phyloP scores from a whole-genome alignment of 2,797 vertebrate species.

The Columba guinea region DNA sequence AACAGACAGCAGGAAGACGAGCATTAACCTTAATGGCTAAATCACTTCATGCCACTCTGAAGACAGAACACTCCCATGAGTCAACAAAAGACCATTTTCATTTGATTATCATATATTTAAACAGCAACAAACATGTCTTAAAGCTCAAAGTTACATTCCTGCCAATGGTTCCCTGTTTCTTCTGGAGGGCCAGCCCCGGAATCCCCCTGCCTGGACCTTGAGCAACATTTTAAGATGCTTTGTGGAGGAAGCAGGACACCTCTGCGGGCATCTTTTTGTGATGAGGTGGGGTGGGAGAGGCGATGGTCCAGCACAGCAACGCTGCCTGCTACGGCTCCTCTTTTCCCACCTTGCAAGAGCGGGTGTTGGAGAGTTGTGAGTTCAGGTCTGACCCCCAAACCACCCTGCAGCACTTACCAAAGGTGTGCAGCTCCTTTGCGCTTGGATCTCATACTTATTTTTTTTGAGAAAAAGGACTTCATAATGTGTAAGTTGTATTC shows the following conservation, averaged over 20 bases:
- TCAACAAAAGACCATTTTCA: not conserved
- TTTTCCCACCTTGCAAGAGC: accelerated
- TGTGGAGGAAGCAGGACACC: not conserved
- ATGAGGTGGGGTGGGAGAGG: not conserved
- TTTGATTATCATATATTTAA: conserved; percentile 32
- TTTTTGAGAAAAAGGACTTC: not conserved
- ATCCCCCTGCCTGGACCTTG: not conserved
- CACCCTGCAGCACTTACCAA: not conserved
- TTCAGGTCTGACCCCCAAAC: not conserved
- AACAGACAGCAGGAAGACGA: conserved; percentile 71
- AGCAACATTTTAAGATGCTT: not conserved
- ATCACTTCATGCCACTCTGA: conserved; percentile 68
- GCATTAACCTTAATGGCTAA: conserved; percentile 80
- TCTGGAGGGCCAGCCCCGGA: not conserved
- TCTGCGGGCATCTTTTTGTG: not conserved
- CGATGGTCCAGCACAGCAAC: accelerated
- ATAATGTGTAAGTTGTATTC: not conserved
- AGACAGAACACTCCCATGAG: conserved; percentile 50
- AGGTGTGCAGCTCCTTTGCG: not conserved
- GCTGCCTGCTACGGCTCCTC: accelerated
- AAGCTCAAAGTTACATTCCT: not conserved
- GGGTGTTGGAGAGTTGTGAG: accelerated
- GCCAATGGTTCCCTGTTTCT: not conserved
- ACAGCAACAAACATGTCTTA: not conserved
- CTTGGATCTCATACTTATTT: not conserved